Evolutionary conservation across 2,888 invertebrate genomes (phyloP), one percentile per base, ranked within the genome.

Genomic region (Drosophila tripunctata): DNA sequence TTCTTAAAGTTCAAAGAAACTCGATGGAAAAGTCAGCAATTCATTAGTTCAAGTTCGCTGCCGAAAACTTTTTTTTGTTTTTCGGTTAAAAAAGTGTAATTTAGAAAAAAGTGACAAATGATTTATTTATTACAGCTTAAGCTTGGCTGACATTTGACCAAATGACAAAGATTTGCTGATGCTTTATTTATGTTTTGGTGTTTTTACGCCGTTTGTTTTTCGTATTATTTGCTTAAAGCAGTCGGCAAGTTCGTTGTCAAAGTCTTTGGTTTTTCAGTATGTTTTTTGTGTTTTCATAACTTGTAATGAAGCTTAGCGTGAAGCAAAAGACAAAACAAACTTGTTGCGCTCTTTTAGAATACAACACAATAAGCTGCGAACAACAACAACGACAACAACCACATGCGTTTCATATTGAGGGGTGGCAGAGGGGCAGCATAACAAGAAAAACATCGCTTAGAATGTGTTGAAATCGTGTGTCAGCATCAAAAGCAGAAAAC

Each of bases 241-340:
- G 38, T 48, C 3, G 41, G 72, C 84, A 87, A 83, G 83, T 87
- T 83, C 87, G 87, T 81, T 87, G 83, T 68, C 87, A 87, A 87
- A 86, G 82, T 86, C 84, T 84, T 77, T 74, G 43, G 70, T 57
- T 41, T 71, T 71, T 57, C 50, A 30, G 35, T 21, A 36, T 50
- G 24, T 41, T 43, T 21, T 45, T 57, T 65, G 48, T 62, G 57
- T 64, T 64, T 75, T 55, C 61, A 76, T 58, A 65, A 65, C 44
- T 65, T 67, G 76, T 64, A 70, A 67, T 47, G 4, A 43, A 74
- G 62, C 63, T 33, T n/a, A 52, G 57, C 57, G 35, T 47, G 22
- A 27, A 8, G 21, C 17, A 48, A 52, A 48, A 50, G 31, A 61
- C 63, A 67, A 76, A 67, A 58, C 57, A 62, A 66, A 48, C 67